Evolutionary conservation across 2,797 vertebrate genomes (phyloP), one percentile per base, ranked within the genome.

Genomic region (Lerista edwardsae): DNA sequence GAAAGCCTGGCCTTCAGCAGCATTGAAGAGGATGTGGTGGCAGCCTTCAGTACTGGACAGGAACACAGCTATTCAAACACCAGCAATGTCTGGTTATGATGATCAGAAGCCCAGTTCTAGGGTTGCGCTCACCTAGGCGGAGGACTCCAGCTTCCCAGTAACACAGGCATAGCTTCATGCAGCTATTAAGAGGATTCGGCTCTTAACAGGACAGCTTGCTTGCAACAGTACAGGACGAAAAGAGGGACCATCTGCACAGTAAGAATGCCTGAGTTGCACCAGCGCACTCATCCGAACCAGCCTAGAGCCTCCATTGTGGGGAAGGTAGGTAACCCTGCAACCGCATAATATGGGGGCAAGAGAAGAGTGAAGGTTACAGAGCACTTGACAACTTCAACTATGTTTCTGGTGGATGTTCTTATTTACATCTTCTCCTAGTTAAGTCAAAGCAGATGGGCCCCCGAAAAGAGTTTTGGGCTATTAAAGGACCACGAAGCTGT

Each of bases 21-120:
- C 44, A 86, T 95, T 79, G 96, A 97, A 91, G 93, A 95, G 8
- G 97, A 98, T 25, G 93, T 96, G 87, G 95, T 97, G 91, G 94
- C 92, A 8, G 80, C 94, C 21, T 94, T 97, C 1, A 94, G 96
- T 74, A 71, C 94, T 0, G 96, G 94, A 3, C 97, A 91, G 36
- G 98, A 99, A 86, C 98, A 98, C 96, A 98, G 98, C 94, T 99
- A 99, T 93, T 99, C 98, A 75, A 97, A 96, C 89, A 69, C 95
- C 80, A 94, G 96, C 51, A 88, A 94, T 55, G 83, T 94, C 2
- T 96, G 96, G 90, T 95, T 98, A 96, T 98, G 97, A 99, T 88
- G 0, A 51, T 61, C 34, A 31, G 41, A 59, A 64, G 17, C 21
- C 55, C 29, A 10, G n/a, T 59, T 34, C 21, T 23, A 12, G 31